These are phyloP conservation scores for Excalfactoria chinensis DNA, from an alignment of 2,113 vertebrate species.

Conservation along the genomic window DNA sequence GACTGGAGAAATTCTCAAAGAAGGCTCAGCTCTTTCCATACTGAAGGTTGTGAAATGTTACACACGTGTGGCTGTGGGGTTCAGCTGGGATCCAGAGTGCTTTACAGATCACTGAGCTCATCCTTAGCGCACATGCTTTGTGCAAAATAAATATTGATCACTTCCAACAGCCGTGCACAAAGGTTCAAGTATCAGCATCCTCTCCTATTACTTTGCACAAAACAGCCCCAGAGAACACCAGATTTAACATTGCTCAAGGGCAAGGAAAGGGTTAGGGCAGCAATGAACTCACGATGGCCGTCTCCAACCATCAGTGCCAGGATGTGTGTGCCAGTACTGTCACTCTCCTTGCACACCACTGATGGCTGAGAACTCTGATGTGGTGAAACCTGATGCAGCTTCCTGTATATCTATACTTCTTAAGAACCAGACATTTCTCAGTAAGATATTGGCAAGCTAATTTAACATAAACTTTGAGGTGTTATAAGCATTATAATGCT, in stretches of 20 bases:
- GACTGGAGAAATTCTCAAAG: background rate
- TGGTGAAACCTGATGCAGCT: background rate
- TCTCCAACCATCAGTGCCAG: background rate
- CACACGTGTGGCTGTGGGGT: background rate
- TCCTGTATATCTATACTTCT: background rate
- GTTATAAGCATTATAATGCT: background rate
- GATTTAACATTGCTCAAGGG: background rate
- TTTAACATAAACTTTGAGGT: background rate
- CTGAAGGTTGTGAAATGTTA: background rate
- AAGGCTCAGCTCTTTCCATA: background rate
- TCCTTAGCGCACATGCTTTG: background rate
- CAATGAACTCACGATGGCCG: too few relatives aligned
- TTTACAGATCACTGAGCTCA: background rate
- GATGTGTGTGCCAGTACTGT: fast-evolving
- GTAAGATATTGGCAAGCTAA: background rate
- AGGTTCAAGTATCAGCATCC: background rate
- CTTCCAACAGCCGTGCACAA: background rate
- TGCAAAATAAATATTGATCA: background rate
- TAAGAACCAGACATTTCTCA: background rate
- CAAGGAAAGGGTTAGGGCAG: background rate
- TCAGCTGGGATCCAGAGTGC: background rate
- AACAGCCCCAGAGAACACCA: background rate
- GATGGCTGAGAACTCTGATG: background rate
- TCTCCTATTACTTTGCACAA: background rate
- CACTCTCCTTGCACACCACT: background rate